Conservation (phyloP, 2,797 vertebrate genomes). For the Lithobates pipiens region DNA sequence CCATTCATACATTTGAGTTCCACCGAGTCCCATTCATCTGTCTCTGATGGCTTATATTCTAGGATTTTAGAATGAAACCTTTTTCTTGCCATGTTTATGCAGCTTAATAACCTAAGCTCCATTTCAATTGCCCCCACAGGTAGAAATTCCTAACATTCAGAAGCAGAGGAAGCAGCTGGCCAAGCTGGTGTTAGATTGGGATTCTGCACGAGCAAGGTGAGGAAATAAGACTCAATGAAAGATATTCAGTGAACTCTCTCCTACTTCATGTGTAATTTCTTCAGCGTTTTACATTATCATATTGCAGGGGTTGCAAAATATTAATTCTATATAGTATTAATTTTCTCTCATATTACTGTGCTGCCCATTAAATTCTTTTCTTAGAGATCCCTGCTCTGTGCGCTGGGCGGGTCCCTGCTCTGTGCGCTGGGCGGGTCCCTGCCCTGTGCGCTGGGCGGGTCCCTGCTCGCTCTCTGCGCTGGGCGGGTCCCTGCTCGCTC, state of each 20-base stretch:
- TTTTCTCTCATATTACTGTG: no score
- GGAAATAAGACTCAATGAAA: background rate
- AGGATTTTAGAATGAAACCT: no score
- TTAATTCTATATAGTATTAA: no score
- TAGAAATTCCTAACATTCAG: slow-evolving; percentile 97
- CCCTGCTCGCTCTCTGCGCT: no score
- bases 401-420: no score
- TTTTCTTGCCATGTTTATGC: background rate
- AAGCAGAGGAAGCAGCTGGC: slow-evolving; percentile 97
- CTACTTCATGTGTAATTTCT: background rate
- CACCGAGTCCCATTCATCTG: no score
- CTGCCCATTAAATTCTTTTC: no score
- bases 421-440: no score
- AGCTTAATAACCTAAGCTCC: background rate
- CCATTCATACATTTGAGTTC: background rate
- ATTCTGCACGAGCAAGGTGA: slow-evolving; percentile 94
- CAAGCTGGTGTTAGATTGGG: slow-evolving; percentile 95
- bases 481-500: no score
- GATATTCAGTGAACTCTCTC: background rate
- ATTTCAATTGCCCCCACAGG: slow-evolving; percentile 70
- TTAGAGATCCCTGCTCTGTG: no score
- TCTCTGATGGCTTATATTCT: background rate
- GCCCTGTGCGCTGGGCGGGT: no score
- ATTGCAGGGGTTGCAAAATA: background rate
- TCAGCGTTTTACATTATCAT: background rate